Conservation (phyloP, 2,113 vertebrate genomes). For the Oxygymnocypris stewartii region DNA sequence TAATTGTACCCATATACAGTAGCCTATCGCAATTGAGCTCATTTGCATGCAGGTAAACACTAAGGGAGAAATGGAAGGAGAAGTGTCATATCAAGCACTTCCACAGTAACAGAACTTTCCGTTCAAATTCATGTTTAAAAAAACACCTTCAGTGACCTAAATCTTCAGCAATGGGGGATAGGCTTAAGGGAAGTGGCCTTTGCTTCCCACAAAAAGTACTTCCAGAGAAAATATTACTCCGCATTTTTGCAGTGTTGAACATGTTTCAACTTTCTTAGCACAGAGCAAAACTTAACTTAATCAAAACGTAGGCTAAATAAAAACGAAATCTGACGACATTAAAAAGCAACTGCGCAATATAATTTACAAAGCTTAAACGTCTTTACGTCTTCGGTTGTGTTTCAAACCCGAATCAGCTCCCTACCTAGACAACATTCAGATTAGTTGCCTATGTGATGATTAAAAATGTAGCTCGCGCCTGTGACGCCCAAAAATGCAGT, state of each 20-base stretch:
- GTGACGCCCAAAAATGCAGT: background rate
- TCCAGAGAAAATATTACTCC: background rate
- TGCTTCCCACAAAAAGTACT: background rate
- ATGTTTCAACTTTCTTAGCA: background rate
- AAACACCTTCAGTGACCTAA: background rate
- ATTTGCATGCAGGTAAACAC: constrained; percentile 35
- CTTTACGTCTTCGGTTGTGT: background rate
- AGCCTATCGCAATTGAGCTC: background rate
- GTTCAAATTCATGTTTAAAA: background rate
- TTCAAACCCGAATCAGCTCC: background rate
- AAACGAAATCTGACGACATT: background rate
- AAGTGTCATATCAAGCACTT: background rate
- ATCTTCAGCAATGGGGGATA: background rate
- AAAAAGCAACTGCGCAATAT: constrained; percentile 3
- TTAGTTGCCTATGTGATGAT: background rate
- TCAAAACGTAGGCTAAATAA: background rate
- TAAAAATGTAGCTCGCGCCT: background rate
- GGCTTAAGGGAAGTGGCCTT: constrained; percentile 2
- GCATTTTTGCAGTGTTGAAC: background rate
- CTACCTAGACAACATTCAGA: background rate
- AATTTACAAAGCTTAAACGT: background rate
- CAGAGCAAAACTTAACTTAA: background rate
- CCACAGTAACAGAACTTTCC: background rate
- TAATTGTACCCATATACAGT: background rate
- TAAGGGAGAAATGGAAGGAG: background rate